phyloP scores from a whole-genome alignment of 2,797 vertebrate genomes.

The Myotis daubentonii region DNA sequence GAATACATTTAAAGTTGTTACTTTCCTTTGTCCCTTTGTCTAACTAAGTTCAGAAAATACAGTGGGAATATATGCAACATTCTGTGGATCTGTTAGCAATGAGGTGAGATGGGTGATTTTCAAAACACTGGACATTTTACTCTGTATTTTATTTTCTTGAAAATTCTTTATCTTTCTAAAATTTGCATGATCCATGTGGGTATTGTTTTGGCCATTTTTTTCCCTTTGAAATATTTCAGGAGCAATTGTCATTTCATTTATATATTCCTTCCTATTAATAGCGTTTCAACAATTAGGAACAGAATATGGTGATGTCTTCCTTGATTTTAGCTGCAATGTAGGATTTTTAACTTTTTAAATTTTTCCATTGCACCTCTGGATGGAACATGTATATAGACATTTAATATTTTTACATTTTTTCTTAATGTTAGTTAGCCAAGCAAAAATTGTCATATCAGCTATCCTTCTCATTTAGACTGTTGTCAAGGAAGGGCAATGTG shows the following conservation, averaged over 20 bases:
- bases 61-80: neutral
- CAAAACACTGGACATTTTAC: neutral
- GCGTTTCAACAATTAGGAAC: neutral
- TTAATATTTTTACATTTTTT: neutral
- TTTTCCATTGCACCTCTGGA: neutral
- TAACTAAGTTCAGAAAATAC: too few relatives aligned
- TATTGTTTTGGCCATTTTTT: conserved; percentile 35
- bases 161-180: conserved; percentile 59
- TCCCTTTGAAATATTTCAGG: conserved; percentile 25
- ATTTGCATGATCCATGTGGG: neutral
- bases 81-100: neutral
- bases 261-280: conserved; percentile 19
- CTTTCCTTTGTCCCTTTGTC: too few relatives aligned
- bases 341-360: neutral
- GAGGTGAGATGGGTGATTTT: neutral
- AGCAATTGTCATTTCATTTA: conserved; percentile 8
- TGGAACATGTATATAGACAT: neutral
- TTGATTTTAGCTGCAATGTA: conserved; percentile 3
- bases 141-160: conserved; percentile 37
- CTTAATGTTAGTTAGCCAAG: neutral
- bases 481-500: neutral
- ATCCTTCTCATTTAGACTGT: neutral
- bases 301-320: neutral
- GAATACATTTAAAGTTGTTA: too few relatives aligned
- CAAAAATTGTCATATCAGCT: neutral